Conservation (phyloP, 2,888 invertebrate species). For the Aphelenchoides bicaudatus region DNA sequence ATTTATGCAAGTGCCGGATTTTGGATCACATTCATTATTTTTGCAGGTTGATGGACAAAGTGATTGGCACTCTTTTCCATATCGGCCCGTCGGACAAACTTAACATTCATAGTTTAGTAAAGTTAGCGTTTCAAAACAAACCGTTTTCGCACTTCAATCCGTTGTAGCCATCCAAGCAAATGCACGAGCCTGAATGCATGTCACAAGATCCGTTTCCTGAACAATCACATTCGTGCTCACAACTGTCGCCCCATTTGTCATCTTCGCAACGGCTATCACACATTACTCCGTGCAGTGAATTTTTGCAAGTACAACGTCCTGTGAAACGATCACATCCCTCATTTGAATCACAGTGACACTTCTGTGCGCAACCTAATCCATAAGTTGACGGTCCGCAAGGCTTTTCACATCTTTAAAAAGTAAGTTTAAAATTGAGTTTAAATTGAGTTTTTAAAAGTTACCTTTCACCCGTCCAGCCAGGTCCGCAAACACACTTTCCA, state of each 20-base stretch:
- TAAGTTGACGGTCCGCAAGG: constrained; percentile 43
- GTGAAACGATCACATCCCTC: constrained; percentile 12
- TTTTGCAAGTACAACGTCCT: constrained; percentile 31
- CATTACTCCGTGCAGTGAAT: constrained; percentile 29
- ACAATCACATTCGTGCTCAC: constrained; percentile 45
- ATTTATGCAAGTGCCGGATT: constrained; percentile 28
- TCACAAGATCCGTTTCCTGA: constrained; percentile 43
- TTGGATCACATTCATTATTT: constrained; percentile 27
- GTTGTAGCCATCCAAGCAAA: constrained; percentile 38
- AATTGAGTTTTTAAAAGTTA: too few relatives aligned
- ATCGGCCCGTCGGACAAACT: constrained; percentile 41
- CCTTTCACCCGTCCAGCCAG: constrained; percentile 42
- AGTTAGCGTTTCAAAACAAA: constrained; percentile 26
- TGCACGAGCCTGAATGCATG: constrained; percentile 35
- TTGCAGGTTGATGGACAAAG: constrained; percentile 40
- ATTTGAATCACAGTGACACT: constrained; percentile 33
- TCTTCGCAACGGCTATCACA: constrained; percentile 37
- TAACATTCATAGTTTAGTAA: constrained; percentile 18
- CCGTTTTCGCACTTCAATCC: constrained; percentile 47
- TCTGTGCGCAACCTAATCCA: constrained; percentile 43
- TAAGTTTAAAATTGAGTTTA: too few relatives aligned
- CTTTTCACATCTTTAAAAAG: constrained; percentile 46
- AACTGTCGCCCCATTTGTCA: constrained; percentile 38
- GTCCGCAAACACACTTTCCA: constrained; percentile 43
- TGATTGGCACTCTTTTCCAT: constrained; percentile 41